These are phyloP conservation scores for Muntiacus muntjak DNA, from an alignment of 2,113 vertebrate genomes.

Conservation along the genomic window DNA sequence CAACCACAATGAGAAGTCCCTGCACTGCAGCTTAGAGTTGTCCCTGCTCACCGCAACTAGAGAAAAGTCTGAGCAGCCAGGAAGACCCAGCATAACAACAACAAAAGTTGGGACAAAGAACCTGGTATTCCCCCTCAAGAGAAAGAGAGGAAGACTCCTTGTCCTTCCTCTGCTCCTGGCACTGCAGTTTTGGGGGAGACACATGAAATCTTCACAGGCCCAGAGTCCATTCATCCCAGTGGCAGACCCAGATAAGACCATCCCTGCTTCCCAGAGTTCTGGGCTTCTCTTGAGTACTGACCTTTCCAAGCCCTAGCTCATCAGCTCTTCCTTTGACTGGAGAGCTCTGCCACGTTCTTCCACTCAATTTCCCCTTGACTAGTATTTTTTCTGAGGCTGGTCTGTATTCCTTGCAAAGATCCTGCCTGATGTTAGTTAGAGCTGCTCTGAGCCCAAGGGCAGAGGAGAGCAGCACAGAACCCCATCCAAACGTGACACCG, in stretches of 20 bases:
- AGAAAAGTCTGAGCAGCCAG: background rate
- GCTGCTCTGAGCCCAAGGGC: background rate
- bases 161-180: background rate
- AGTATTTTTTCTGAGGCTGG: background rate
- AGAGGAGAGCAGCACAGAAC: background rate
- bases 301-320: no score
- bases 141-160: background rate
- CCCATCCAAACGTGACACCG: fast-evolving
- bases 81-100: background rate
- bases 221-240: background rate
- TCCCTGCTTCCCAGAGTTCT: fast-evolving
- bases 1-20: background rate
- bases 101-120: background rate
- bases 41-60: background rate
- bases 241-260: fast-evolving
- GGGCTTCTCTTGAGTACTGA: background rate
- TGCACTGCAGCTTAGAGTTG: background rate
- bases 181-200: background rate
- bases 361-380: background rate
- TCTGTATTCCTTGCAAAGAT: background rate
- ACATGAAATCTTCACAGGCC: background rate
- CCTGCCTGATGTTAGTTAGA: background rate
- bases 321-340: background rate
- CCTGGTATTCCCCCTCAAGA: no score
- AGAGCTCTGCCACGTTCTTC: background rate